Percentiles rank a stretch among this genome's conserved stretches.
These are phyloP conservation scores for Eubasilissa splendida DNA, from an alignment of 2,888 invertebrate species.

Conservation along the genomic window DNA sequence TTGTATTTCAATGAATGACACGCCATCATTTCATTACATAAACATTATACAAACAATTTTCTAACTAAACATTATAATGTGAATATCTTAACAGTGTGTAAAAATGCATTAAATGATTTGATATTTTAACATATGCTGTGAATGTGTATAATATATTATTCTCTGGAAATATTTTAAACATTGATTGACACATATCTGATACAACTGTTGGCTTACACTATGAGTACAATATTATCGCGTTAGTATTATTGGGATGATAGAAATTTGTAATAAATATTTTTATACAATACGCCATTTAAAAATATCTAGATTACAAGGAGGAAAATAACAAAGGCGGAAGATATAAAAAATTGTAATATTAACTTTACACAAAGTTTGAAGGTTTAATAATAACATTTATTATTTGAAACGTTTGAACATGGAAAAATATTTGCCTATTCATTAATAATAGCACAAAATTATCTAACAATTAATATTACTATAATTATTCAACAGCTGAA, in stretches of 20 bases:
- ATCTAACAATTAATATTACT: slow-evolving; percentile 12
- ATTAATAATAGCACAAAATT: slow-evolving; percentile 23
- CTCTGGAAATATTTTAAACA: slow-evolving; percentile 26
- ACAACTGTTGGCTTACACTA: not conserved
- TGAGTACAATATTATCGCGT: slow-evolving; percentile 20
- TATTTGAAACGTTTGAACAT: slow-evolving; percentile 15
- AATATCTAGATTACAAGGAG: slow-evolving; percentile 34
- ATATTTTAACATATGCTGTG: slow-evolving; percentile 2
- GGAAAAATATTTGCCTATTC: slow-evolving; percentile 35
- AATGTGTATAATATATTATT: slow-evolving; percentile 14
- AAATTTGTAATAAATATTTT: slow-evolving; percentile 12
- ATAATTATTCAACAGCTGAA: slow-evolving; percentile 21
- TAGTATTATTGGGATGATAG: not conserved
- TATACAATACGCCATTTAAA: slow-evolving; percentile 25
- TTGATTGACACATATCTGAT: slow-evolving; percentile 1
- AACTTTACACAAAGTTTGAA: not conserved
- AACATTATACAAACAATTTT: slow-evolving; percentile 52
- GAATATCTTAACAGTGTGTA: slow-evolving; percentile 39
- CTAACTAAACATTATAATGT: slow-evolving; percentile 25
- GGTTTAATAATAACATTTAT: slow-evolving; percentile 28
- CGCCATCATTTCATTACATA: slow-evolving; percentile 36
- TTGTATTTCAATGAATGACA: not conserved
- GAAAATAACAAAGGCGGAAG: slow-evolving; percentile 9
- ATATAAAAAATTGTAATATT: slow-evolving; percentile 14
- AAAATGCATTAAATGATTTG: slow-evolving; percentile 4